phyloP scores from a whole-genome alignment of 2,797 vertebrate genomes.

The Typhlichthys subterraneus region DNA sequence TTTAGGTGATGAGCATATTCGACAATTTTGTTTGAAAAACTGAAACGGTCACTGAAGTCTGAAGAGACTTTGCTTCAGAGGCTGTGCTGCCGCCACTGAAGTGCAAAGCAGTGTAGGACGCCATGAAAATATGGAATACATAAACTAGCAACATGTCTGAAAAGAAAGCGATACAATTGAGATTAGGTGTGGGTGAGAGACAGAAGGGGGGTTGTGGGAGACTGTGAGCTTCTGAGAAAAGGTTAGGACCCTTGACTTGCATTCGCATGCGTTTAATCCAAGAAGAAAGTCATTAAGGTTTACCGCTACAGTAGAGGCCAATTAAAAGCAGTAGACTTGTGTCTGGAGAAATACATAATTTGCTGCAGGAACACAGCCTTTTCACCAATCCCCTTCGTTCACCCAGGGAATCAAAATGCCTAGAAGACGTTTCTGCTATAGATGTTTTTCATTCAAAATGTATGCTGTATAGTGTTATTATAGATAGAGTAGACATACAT shows the following conservation, averaged over 20 bases:
- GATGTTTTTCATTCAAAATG: conserved; percentile 37
- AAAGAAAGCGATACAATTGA: not conserved
- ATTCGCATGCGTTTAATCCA: conserved; percentile 73
- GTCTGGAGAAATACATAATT: conserved; percentile 66
- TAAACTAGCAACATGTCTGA: not conserved
- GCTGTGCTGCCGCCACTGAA: not conserved
- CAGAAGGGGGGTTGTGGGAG: conserved; percentile 6
- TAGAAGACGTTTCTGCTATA: conserved; percentile 39
- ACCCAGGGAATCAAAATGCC: conserved; percentile 54
- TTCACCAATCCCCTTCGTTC: conserved; percentile 57
- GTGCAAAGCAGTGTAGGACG: not conserved
- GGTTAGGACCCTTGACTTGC: conserved; percentile 68
- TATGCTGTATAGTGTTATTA: too few species aligned
- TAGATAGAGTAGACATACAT: too few species aligned
- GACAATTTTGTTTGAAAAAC: too few species aligned
- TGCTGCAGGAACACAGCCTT: conserved; percentile 63
- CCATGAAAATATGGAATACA: not conserved
- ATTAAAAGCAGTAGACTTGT: conserved; percentile 70
- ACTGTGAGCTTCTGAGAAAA: conserved; percentile 50
- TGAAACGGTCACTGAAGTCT: too few species aligned
- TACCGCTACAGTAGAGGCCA: conserved; percentile 71
- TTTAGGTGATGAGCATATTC: too few species aligned
- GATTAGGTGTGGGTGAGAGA: conserved; percentile 19
- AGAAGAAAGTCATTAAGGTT: conserved; percentile 80
- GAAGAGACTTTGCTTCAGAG: conserved; percentile 2